Base-by-base conservation (phyloP, 2,113 vertebrate genomes). In the Gadus chalcogrammus region DNA sequence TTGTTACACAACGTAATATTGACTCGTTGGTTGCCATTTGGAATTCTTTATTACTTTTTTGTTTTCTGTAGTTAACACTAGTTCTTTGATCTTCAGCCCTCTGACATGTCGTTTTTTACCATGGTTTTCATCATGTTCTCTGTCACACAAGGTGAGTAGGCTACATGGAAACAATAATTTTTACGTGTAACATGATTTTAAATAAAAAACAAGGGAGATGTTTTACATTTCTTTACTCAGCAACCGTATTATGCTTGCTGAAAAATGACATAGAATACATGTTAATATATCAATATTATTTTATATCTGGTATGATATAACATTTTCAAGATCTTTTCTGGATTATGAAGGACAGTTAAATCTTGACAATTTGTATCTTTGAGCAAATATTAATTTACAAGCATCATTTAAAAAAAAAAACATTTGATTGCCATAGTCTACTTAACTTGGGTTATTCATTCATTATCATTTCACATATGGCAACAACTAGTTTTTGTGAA, bases 111-210 rank as follows among this genome's bases (percentile, higher is more conserved):
- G 22, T 35, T 18, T 0, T 6, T 82, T 72, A 48, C 78, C 24
- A 0, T 73, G 48, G 17, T 82, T 24, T 7, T 81, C n/a, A 18
- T 79, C 15, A 11, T 28, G 48, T 78, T 60, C 35, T 15, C 18
- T 42, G 13, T 61, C 1, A 13, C 65, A 3, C 66, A 80, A 71
- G 83, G 87, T 90, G 69, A 68, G 74, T 1, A 24, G 24, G 24
- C 24, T 24, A 28, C 48, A 66, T 16, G 20, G 15, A 52, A 53
- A 20, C n/a, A 8, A 52, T 24, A 2, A 24, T 24, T 24, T 24
- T 24, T 24, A 24, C 24, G 24, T 24, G 24, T 24, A 24, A 24
- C 24, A 24, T 24, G 24, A 24, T 24, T 24, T 24, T 24, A 24
- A 24, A 24, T 24, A 24, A 24, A 24, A 24, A 15, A 53, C 24